These are phyloP conservation scores for Dicrostonyx torquatus DNA, from an alignment of 2,797 vertebrate species.

Conservation along the genomic window DNA sequence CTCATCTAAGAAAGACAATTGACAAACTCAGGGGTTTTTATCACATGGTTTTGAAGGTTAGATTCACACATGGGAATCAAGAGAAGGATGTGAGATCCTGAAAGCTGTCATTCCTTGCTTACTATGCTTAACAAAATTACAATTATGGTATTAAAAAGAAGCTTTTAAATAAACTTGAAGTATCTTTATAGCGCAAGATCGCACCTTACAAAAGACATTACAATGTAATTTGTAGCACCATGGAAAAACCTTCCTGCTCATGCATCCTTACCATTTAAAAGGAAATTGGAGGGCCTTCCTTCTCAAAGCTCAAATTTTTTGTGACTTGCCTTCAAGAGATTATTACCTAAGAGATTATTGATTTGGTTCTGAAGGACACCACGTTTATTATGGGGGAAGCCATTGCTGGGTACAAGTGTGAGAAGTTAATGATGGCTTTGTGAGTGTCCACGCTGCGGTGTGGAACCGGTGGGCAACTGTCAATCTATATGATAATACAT, in stretches of 20 bases:
- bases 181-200: slow-evolving; percentile 16
- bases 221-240: slow-evolving; percentile 60
- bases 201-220: slow-evolving; percentile 1
- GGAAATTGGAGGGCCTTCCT: slow-evolving; percentile 73
- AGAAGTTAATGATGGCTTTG: slow-evolving; percentile 89
- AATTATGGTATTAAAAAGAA: not conserved
- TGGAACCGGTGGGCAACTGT: slow-evolving; percentile 86
- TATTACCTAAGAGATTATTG: slow-evolving; percentile 87
- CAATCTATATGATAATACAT: slow-evolving; percentile 90
- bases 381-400: slow-evolving; percentile 86
- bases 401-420: slow-evolving; percentile 81
- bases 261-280: slow-evolving; percentile 73
- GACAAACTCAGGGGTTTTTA: not conserved
- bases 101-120: not conserved
- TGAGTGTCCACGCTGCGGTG: slow-evolving; percentile 85
- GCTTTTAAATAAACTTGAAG: slow-evolving; percentile 58
- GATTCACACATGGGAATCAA: not conserved
- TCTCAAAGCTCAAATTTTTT: slow-evolving; percentile 81
- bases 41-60: not conserved
- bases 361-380: slow-evolving; percentile 86
- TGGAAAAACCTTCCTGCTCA: slow-evolving; percentile 50
- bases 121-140: not conserved
- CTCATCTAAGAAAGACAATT: not conserved
- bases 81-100: not conserved
- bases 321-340: slow-evolving; percentile 83